Base-by-base conservation (phyloP, 2,888 invertebrate genomes). In the Eupeodes latifasciatus region DNA sequence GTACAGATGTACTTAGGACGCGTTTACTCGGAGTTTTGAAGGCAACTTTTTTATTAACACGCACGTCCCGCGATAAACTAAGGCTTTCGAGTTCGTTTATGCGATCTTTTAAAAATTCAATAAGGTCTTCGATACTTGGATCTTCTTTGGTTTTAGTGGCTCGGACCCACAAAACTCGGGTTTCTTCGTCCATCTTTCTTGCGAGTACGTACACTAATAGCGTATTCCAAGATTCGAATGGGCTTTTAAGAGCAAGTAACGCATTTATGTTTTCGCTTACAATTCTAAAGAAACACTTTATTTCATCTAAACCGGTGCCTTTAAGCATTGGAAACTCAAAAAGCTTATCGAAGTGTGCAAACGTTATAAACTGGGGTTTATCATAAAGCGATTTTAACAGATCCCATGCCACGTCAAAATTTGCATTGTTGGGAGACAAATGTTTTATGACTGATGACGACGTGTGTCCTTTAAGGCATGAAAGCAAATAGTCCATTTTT, bases 181-280 rank as follows among this genome's bases (percentile, higher is more conserved):
- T 66, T 36, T 78, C 83, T 34, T 19, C 19, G 55, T 79, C 78
- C 12, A 78, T 47, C 27, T 84, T 84, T 19, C 61, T 62, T 5
- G 66, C 12, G 34, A 62, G 40, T 3, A 62, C 62, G 44, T 64
- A 64, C 62, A 64, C 14, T 49, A 66, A 14, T 14, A 66, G 12
- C 7, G 3, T 12, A 49, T 27, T 49, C 66, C 47, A 66, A 7
- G 62, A 64, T 14, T 66, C 49, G 4, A 66, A 49, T 7, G 66
- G 66, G 5, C 27, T 49, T 14, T 66, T 14, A 7, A 66, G 14
- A 47, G 11, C 66, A 66, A 49, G 66, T 14, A 49, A 49, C 27
- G 66, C 49, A 9, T 62, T 62, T 40, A 62, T 64, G 9, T 64
- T 44, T 64, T 64, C 62, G 11, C 12, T 7, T 14, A 49, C 47